Percentiles rank a stretch among this genome's conserved stretches.
phyloP scores from a whole-genome alignment of 2,113 vertebrate genomes.

The Colistium nudipinnis region DNA sequence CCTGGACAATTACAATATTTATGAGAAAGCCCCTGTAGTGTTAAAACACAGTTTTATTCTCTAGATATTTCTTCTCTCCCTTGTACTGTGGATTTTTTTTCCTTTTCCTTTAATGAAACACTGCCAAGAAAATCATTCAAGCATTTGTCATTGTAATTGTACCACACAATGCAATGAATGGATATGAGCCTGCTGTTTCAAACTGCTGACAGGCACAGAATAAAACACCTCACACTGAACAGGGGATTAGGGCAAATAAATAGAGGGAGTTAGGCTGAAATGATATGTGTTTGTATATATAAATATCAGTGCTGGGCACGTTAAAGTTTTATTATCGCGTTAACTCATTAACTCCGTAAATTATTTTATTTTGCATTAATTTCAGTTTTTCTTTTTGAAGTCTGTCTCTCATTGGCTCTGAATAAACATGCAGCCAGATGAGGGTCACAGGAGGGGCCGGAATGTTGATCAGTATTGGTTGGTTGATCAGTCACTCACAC shows the following conservation, averaged over 20 bases:
- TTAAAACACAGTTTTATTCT: conserved; percentile 75
- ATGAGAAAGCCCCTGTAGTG: conserved; percentile 72
- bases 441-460: no score
- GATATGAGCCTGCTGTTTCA: conserved; percentile 78
- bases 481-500: no score
- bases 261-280: conserved; percentile 51
- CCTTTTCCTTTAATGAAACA: conserved; percentile 79
- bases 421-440: no score
- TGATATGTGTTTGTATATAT: conserved; percentile 15
- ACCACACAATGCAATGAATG: conserved; percentile 84
- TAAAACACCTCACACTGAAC: conserved; percentile 71
- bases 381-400: no score
- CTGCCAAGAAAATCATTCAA: conserved; percentile 80
- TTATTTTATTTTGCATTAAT: no score
- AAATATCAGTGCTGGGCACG: background rate
- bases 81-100: conserved; percentile 57
- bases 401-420: no score
- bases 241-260: conserved; percentile 71
- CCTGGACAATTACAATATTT: conserved; percentile 83
- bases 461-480: no score
- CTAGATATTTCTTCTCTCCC: conserved; percentile 66
- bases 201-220: conserved; percentile 80
- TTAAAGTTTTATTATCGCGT: no score
- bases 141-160: conserved; percentile 85
- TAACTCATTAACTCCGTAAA: no score